phyloP scores from a whole-genome alignment of 2,888 invertebrate species.

The Cecidostiba fungosa region DNA sequence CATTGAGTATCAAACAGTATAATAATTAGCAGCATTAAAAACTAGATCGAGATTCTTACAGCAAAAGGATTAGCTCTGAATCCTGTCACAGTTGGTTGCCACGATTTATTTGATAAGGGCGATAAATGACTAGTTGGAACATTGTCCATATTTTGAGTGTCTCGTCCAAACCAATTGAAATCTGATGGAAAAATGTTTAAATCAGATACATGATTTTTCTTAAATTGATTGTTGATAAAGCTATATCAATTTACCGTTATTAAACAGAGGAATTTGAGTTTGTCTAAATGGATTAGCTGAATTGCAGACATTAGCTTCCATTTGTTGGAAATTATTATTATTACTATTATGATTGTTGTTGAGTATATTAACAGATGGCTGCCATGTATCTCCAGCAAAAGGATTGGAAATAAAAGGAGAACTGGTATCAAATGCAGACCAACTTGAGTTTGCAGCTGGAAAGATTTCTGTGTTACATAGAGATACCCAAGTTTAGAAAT shows the following conservation, averaged over 20 bases:
- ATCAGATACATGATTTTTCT: conserved; percentile 29
- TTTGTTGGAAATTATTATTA: conserved; percentile 74
- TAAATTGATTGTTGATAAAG: conserved; percentile 46
- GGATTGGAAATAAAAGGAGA: conserved; percentile 77
- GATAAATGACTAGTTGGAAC: conserved; percentile 78
- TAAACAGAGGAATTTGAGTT: conserved; percentile 72
- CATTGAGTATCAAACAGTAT: background rate
- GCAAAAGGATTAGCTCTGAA: conserved; percentile 80
- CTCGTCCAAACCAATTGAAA: conserved; percentile 75
- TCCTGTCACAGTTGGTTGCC: conserved; percentile 77
- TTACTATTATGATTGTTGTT: conserved; percentile 73
- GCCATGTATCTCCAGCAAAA: conserved; percentile 76
- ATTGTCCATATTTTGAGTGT: conserved; percentile 75
- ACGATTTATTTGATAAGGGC: conserved; percentile 76
- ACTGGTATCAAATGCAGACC: conserved; percentile 72
- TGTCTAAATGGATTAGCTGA: conserved; percentile 77
- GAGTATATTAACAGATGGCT: conserved; percentile 74
- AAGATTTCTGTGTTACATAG: conserved; percentile 49
- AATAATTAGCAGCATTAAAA: background rate
- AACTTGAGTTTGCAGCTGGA: conserved; percentile 73
- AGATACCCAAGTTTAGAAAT: conserved; percentile 14
- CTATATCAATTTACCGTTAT: conserved; percentile 73
- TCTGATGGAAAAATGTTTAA: conserved; percentile 68
- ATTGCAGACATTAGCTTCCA: conserved; percentile 74
- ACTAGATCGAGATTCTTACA: conserved; percentile 70